A percentile compares a stretch with the other conserved stretches of the same genome.
These are phyloP conservation scores for Parazoanthus swiftii DNA, from an alignment of 92 coral and sea anemone genomes.

Conservation along the genomic window DNA sequence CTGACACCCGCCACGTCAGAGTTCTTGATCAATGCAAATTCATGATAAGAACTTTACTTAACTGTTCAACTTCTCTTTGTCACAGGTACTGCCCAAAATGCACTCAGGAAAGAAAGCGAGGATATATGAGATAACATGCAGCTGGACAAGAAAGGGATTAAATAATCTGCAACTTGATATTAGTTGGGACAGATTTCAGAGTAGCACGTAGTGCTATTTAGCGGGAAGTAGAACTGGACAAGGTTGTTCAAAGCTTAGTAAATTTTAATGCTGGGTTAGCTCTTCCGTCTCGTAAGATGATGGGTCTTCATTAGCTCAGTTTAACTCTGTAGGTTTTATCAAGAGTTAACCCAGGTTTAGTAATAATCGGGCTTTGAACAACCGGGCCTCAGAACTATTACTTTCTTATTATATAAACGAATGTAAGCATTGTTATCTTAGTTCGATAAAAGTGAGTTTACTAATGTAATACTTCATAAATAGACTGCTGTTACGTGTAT, in stretches of 20 bases:
- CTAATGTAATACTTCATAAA: neutral
- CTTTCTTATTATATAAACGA: neutral
- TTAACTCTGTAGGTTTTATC: too few species aligned
- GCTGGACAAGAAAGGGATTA: neutral
- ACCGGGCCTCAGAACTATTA: neutral
- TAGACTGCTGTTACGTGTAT: neutral
- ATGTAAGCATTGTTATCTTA: neutral
- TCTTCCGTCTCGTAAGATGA: too few species aligned
- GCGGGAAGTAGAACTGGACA: too few species aligned
- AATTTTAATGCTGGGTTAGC: too few species aligned
- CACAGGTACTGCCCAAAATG: conserved; percentile 97
- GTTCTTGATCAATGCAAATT: neutral
- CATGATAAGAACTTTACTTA: neutral
- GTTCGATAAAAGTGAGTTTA: neutral
- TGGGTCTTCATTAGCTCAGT: too few species aligned
- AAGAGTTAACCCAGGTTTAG: too few species aligned
- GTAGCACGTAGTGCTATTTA: neutral
- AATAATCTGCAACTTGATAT: neutral
- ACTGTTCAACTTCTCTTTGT: neutral
- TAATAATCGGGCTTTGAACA: too few species aligned
- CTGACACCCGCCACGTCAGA: neutral
- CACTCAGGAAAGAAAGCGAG: conserved; percentile 85
- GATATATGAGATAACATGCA: conserved; percentile 47
- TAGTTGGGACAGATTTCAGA: neutral
- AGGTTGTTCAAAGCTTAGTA: too few species aligned